These are phyloP conservation scores for Xiphorhynchus erythropygius DNA, from an alignment of 2,797 vertebrate genomes.

Conservation along the genomic window DNA sequence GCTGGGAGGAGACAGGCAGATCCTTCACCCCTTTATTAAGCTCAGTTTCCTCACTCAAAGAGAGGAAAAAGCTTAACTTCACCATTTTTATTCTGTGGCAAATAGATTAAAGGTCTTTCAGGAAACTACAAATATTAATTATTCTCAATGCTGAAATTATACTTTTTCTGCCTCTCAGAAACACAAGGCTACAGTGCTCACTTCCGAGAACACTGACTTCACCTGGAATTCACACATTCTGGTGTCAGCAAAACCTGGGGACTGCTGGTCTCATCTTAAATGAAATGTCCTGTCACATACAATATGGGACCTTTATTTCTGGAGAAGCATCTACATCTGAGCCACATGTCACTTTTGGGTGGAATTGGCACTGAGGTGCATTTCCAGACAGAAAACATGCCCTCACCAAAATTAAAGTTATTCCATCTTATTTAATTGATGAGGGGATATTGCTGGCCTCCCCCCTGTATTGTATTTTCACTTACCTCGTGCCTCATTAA, in stretches of 20 bases:
- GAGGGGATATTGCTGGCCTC: constrained; percentile 3
- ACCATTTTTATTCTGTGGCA: background rate
- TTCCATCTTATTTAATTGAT: background rate
- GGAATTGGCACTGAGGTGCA: background rate
- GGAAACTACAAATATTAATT: background rate
- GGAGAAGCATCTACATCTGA: background rate
- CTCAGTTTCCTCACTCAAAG: background rate
- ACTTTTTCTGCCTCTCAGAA: background rate
- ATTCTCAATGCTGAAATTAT: accelerated
- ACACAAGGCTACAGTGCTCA: accelerated
- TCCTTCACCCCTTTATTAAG: background rate
- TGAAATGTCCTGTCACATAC: accelerated
- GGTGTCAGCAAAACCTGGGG: accelerated
- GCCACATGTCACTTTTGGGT: background rate
- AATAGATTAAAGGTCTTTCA: background rate
- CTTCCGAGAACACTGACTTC: accelerated
- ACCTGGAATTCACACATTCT: accelerated
- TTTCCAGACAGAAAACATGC: background rate
- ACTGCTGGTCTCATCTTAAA: background rate
- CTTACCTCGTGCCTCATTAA: constrained; percentile 64
- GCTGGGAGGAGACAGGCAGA: background rate
- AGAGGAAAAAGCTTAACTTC: background rate
- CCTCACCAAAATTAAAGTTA: background rate
- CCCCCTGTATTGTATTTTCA: constrained; percentile 31
- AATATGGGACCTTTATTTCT: background rate